A percentile compares a stretch with the other conserved stretches of the same genome.
These are phyloP conservation scores for Columba livia DNA, from an alignment of 2,113 vertebrate species.

Conservation along the genomic window DNA sequence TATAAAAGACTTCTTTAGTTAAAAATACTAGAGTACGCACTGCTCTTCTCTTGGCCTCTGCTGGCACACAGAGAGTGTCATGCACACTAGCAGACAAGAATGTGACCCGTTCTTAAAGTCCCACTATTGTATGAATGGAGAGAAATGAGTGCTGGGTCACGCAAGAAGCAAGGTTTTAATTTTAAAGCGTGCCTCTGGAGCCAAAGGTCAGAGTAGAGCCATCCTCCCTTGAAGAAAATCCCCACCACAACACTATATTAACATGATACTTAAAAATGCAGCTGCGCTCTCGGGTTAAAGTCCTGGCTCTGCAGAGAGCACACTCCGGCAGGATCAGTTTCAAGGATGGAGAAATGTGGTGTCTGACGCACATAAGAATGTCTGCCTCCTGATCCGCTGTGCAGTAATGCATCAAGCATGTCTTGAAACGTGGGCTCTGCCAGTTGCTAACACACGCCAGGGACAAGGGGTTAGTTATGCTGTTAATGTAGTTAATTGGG, in stretches of 20 bases:
- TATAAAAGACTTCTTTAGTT: background rate
- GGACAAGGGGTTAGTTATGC: background rate
- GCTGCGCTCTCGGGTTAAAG: conserved; percentile 43
- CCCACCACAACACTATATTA: conserved; percentile 21
- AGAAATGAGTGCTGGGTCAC: background rate
- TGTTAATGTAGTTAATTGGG: background rate
- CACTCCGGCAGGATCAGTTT: conserved; percentile 52
- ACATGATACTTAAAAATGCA: conserved; percentile 61
- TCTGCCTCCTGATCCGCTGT: conserved; percentile 21
- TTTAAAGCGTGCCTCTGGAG: conserved; percentile 23
- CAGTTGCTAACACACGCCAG: background rate
- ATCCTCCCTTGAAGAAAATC: conserved; percentile 43
- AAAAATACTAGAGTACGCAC: background rate
- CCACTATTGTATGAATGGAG: background rate
- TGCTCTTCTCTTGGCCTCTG: background rate
- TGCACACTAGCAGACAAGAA: background rate
- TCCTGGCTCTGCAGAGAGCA: conserved; percentile 50
- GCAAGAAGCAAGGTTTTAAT: conserved; percentile 16
- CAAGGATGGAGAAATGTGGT: conserved; percentile 58
- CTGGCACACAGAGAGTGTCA: background rate
- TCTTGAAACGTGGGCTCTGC: background rate
- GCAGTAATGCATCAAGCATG: background rate
- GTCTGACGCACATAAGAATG: conserved; percentile 46
- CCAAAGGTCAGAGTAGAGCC: conserved; percentile 28
- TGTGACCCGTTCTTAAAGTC: background rate